Conservation (phyloP, 2,888 invertebrate species). For the Agonopterix heracliana region DNA sequence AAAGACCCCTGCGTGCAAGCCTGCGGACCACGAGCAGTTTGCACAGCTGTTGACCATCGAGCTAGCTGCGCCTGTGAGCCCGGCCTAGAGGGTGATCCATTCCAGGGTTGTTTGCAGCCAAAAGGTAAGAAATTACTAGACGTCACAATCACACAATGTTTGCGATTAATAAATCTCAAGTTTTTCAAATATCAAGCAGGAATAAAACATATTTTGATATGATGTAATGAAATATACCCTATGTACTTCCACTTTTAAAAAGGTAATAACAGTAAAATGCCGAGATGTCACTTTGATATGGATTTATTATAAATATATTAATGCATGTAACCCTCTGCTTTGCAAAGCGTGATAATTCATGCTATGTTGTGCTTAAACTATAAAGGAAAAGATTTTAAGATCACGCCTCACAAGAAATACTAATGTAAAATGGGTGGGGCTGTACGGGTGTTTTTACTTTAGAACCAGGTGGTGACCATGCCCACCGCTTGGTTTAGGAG, state of each 20-base stretch:
- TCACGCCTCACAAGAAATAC: slow-evolving; percentile 68
- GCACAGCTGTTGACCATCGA: slow-evolving; percentile 79
- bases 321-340: slow-evolving; percentile 67
- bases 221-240: too few species aligned
- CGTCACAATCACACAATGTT: background rate
- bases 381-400: slow-evolving; percentile 36
- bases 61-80: slow-evolving; percentile 79
- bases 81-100: slow-evolving; percentile 79
- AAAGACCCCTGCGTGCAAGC: slow-evolving; percentile 81
- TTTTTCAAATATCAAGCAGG: background rate
- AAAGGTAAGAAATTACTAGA: slow-evolving; percentile 47
- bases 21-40: slow-evolving; percentile 76
- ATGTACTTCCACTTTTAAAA: too few species aligned
- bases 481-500: slow-evolving; percentile 50
- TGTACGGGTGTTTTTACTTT: slow-evolving; percentile 49
- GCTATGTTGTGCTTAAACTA: slow-evolving; percentile 59
- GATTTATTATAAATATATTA: slow-evolving; percentile 5
- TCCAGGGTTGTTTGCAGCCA: slow-evolving; percentile 68
- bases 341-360: slow-evolving; percentile 68
- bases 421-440: slow-evolving; percentile 50
- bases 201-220: background rate
- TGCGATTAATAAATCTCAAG: background rate
- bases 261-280: background rate
- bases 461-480: slow-evolving; percentile 60
- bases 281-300: background rate